Evolutionary conservation across 2,113 vertebrate genomes (phyloP).

Genomic region (Riparia riparia): DNA sequence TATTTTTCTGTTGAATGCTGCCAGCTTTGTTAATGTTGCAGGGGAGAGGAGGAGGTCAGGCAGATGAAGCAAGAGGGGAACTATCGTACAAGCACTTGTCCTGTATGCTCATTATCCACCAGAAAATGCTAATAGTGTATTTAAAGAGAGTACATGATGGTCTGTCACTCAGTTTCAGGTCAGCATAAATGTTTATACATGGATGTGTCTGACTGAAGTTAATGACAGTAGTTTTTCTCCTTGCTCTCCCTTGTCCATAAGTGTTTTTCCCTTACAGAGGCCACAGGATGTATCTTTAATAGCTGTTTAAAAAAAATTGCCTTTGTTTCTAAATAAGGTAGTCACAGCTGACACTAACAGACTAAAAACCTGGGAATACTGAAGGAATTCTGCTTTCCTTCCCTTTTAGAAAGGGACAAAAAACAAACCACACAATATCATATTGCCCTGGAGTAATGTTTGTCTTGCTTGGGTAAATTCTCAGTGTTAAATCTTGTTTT

Average conservation of each 20-base stretch:
- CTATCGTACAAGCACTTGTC: fast-evolving
- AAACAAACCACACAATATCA: not conserved
- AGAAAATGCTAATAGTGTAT: not conserved
- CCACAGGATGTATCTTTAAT: not conserved
- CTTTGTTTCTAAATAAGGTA: not conserved
- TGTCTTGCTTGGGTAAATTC: constrained; percentile 44
- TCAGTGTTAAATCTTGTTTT: constrained; percentile 27
- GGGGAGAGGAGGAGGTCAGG: not conserved
- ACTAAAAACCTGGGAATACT: not conserved
- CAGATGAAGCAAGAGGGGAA: not conserved
- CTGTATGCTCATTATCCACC: not conserved
- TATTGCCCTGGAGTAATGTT: constrained; percentile 3
- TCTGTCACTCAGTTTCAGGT: not conserved
- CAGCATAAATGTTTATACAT: not conserved
- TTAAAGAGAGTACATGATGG: not conserved
- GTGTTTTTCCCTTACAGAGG: not conserved
- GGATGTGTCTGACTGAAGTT: not conserved
- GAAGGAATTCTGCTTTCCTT: not conserved
- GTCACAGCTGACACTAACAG: not conserved
- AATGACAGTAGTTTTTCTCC: not conserved
- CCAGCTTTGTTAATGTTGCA: not conserved
- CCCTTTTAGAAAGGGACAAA: not conserved
- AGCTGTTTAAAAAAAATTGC: not conserved
- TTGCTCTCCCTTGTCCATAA: not conserved
- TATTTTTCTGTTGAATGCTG: not conserved